These are phyloP conservation scores for Aspidoscelis tigris DNA, from an alignment of 2,113 vertebrate species.

Conservation along the genomic window DNA sequence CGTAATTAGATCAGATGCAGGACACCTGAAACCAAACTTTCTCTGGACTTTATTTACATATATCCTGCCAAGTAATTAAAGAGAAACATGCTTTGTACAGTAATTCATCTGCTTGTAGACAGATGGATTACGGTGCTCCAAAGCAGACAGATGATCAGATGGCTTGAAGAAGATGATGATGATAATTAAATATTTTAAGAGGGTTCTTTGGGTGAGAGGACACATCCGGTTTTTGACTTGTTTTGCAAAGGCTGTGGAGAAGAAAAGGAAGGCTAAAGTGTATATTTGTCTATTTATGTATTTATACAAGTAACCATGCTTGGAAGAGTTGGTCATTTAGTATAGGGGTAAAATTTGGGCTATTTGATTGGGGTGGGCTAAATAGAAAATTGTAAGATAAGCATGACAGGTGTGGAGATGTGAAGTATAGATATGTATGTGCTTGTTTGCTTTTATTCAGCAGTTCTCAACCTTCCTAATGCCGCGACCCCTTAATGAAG, in stretches of 20 bases:
- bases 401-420: neutral
- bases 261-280: neutral
- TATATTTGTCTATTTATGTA: neutral
- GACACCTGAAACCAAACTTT: conserved; percentile 43
- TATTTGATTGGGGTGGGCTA: too few relatives aligned
- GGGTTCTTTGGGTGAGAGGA: neutral
- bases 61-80: conserved; percentile 41
- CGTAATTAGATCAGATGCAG: conserved; percentile 44
- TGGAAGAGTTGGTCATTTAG: neutral
- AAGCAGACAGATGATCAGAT: neutral
- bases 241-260: neutral
- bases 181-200: neutral
- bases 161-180: neutral
- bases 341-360: neutral
- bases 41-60: conserved; percentile 43
- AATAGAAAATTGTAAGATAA: neutral
- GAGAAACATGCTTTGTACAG: conserved; percentile 17
- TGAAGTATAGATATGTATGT: too few relatives aligned
- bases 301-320: neutral
- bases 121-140: conserved; percentile 18
- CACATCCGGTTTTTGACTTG: neutral
- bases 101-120: conserved; percentile 20
- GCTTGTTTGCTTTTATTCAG: too few relatives aligned
- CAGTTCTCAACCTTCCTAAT: too few relatives aligned
- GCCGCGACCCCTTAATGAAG: too few relatives aligned